phyloP scores from a whole-genome alignment of 2,888 invertebrate genomes.

The Adela reaumurella region DNA sequence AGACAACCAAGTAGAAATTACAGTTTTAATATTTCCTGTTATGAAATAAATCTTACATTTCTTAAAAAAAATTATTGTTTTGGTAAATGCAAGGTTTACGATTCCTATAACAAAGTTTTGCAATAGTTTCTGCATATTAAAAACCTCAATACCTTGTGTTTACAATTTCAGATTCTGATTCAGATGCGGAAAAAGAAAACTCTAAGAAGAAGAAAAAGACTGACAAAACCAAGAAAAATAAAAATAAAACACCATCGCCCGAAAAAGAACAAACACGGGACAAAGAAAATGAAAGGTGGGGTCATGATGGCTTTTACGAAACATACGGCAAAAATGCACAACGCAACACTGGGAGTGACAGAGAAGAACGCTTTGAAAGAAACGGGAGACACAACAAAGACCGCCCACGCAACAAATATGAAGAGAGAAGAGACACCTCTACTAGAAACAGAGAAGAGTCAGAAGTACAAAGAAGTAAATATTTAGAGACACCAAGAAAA shows the following conservation, averaged over 20 bases:
- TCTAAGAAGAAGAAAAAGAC: slow-evolving; percentile 19
- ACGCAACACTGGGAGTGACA: slow-evolving; percentile 18
- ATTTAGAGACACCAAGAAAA: no score
- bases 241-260: slow-evolving; percentile 21
- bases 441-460: neutral
- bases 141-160: no score
- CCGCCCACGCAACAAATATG: slow-evolving; percentile 4
- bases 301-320: slow-evolving; percentile 44
- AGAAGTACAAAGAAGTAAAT: slow-evolving; percentile 8
- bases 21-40: no score
- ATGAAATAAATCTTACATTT: no score
- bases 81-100: no score
- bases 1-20: no score
- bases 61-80: no score
- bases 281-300: slow-evolving; percentile 33
- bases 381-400: slow-evolving; percentile 1
- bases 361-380: slow-evolving; percentile 7
- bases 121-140: no score
- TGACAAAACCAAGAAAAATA: slow-evolving; percentile 22
- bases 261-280: slow-evolving; percentile 16
- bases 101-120: no score
- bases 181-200: slow-evolving; percentile 22
- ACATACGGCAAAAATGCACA: slow-evolving; percentile 39
- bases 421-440: slow-evolving; percentile 11
- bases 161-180: slow-evolving; percentile 29